Evolutionary conservation across 35 echinoderm and acorn worm species (phyloP).

Genomic region (Diadema setosum): DNA sequence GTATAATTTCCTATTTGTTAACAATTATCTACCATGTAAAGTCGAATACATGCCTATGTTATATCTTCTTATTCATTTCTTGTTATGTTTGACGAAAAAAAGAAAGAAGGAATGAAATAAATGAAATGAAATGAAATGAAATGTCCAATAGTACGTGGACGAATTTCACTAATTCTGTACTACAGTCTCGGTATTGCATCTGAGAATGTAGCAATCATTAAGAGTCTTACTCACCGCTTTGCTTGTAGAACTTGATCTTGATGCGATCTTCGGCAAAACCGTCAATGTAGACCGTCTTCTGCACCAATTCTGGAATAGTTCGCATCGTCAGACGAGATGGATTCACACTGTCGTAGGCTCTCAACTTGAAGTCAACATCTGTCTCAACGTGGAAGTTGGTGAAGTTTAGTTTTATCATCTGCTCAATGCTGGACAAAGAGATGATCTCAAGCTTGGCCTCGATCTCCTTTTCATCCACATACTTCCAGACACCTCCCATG

Average conservation of each 20-base stretch:
- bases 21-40: no score
- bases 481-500: not conserved
- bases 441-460: constrained; percentile 20
- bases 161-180: not conserved
- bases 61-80: no score
- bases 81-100: no score
- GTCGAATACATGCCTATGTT: no score
- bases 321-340: not conserved
- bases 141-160: no score
- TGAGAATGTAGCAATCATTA: not conserved
- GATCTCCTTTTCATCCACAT: not conserved
- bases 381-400: not conserved
- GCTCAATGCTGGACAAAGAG: not conserved
- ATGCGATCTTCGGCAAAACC: not conserved
- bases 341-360: constrained; percentile 6
- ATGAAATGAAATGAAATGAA: no score
- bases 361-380: constrained; percentile 10
- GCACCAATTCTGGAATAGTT: constrained; percentile 6
- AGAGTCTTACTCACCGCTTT: not conserved
- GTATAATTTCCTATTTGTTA: no score
- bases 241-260: not conserved
- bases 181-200: no score
- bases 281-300: not conserved
- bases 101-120: no score
- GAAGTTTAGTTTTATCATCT: constrained; percentile 8